Conservation (phyloP, 2,888 invertebrate species). For the Euzophera pinguis region DNA sequence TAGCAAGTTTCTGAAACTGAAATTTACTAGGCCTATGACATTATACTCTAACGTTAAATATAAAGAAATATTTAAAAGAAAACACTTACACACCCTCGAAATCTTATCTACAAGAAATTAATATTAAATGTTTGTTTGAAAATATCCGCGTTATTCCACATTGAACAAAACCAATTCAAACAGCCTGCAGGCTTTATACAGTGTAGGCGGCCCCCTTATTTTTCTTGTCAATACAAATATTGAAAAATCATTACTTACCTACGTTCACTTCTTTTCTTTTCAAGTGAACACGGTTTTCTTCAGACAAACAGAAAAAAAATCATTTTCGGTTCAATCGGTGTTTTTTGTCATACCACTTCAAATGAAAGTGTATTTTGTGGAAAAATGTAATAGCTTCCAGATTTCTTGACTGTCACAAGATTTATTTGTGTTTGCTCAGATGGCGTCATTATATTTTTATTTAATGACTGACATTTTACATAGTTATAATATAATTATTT, state of each 20-base stretch:
- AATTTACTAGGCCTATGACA: too few relatives aligned
- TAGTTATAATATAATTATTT: too few relatives aligned
- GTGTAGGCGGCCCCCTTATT: conserved; percentile 39
- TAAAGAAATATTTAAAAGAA: background rate
- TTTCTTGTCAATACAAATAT: conserved; percentile 56
- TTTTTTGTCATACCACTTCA: conserved; percentile 32
- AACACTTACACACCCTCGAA: background rate
- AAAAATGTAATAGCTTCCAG: background rate
- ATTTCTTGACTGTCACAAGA: too few relatives aligned
- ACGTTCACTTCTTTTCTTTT: conserved; percentile 48
- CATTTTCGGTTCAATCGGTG: conserved; percentile 44
- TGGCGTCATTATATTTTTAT: too few relatives aligned
- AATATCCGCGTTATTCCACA: background rate
- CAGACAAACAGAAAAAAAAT: conserved; percentile 46
- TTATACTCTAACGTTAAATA: conserved; percentile 21
- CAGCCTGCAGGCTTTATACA: conserved; percentile 30
- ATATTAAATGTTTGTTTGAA: conserved; percentile 20
- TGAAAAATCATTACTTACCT: conserved; percentile 60
- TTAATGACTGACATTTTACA: too few relatives aligned
- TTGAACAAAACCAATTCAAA: conserved; percentile 28
- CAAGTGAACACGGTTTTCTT: conserved; percentile 45
- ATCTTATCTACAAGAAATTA: conserved; percentile 22
- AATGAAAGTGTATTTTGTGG: conserved; percentile 18
- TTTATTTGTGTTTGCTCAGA: too few relatives aligned
- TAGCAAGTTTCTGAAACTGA: too few relatives aligned